A percentile compares a stretch with the other conserved stretches of the same genome.
Conservation (phyloP, 2,113 vertebrate genomes). For the Embiotoca jacksoni region DNA sequence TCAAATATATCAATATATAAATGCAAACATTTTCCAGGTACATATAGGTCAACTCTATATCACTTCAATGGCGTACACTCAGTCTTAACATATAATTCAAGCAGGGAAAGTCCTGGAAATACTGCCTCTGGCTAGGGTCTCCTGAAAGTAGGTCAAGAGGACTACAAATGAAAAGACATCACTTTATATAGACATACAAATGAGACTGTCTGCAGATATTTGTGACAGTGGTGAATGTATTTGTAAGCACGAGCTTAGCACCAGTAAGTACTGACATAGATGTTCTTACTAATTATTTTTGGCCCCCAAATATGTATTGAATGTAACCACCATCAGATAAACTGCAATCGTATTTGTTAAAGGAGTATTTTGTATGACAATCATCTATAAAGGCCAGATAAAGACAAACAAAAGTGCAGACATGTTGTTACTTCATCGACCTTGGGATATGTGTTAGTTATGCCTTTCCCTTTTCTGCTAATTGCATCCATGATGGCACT, state of each 20-base stretch:
- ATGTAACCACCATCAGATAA: not conserved
- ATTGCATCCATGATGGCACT: not conserved
- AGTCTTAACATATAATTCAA: not conserved
- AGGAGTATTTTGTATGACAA: too few relatives aligned
- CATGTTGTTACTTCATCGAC: not conserved
- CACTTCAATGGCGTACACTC: not conserved
- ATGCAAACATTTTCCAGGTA: not conserved
- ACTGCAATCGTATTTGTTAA: not conserved
- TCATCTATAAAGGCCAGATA: not conserved
- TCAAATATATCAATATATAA: not conserved
- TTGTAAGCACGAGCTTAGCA: not conserved
- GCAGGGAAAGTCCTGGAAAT: constrained; percentile 15
- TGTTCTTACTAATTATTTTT: constrained; percentile 5
- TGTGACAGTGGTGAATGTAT: not conserved
- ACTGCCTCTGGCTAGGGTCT: constrained; percentile 19
- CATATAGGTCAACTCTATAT: not conserved
- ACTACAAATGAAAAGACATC: constrained; percentile 53
- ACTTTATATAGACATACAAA: constrained; percentile 22
- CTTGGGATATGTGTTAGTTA: not conserved
- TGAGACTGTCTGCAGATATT: constrained; percentile 11
- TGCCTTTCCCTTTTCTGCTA: not conserved
- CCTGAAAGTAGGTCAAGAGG: constrained; percentile 49
- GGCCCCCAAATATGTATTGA: not conserved
- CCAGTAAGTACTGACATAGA: not conserved
- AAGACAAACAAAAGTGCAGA: not conserved